A percentile compares a stretch with the other conserved stretches of the same genome.
phyloP scores from a whole-genome alignment of 2,113 vertebrate genomes.

The Ceyx cyanopectus region DNA sequence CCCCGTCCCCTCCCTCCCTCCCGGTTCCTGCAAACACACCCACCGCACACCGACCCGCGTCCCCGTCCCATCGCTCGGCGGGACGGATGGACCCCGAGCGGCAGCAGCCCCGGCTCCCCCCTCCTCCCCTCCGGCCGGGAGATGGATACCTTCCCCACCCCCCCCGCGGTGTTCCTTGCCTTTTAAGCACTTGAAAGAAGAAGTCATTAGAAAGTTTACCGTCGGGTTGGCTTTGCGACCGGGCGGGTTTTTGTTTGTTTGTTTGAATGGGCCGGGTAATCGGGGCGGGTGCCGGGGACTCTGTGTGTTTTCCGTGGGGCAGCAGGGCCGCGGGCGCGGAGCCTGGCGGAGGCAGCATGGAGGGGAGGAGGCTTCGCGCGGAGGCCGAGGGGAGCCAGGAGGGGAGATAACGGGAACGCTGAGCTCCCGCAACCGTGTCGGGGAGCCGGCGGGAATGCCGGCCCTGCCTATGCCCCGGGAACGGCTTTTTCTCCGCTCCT shows the following conservation, averaged over 20 bases:
- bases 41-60: not conserved
- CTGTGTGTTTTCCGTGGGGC: not conserved
- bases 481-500: not conserved
- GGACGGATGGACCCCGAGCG: not conserved
- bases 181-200: conserved; percentile 49
- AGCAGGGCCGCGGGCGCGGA: not conserved
- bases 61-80: not conserved
- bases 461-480: not conserved
- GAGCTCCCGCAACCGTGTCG: not conserved
- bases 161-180: not conserved
- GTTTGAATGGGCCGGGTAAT: conserved; percentile 18
- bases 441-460: not conserved
- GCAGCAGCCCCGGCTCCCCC: not conserved
- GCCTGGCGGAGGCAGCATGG: not conserved
- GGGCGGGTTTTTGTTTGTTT: conserved; percentile 46
- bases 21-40: conserved; percentile 19
- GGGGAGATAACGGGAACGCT: not conserved
- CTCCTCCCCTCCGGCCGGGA: not conserved
- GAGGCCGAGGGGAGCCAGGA: not conserved
- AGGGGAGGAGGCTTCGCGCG: not conserved
- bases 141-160: not conserved
- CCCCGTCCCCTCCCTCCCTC: not conserved
- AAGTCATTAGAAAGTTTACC: conserved; percentile 41
- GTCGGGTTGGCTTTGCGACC: conserved; percentile 23
- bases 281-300: conserved; percentile 5